These are phyloP conservation scores for Triops cancriformis DNA, from an alignment of 1,140 invertebrate genomes.

Conservation along the genomic window DNA sequence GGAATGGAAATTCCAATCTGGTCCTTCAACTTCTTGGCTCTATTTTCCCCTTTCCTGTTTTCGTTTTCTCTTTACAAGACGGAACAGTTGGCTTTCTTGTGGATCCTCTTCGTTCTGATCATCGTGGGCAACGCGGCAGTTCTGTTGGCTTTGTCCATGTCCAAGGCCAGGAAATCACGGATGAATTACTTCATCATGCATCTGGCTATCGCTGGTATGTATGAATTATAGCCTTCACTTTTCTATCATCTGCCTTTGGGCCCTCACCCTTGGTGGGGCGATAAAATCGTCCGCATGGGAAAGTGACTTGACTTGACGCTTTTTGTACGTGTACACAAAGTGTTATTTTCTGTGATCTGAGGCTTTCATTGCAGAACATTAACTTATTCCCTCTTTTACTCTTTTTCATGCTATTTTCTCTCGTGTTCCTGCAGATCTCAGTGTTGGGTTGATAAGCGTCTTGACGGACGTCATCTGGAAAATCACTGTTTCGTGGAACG, in stretches of 20 bases:
- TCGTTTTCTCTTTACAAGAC: slow-evolving; percentile 53
- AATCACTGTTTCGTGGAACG: slow-evolving; percentile 72
- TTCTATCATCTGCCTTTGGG: not conserved
- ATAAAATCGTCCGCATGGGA: not conserved
- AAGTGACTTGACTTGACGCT: not conserved
- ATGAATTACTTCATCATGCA: slow-evolving; percentile 98
- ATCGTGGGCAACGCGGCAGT: slow-evolving; percentile 82
- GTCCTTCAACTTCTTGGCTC: too few species aligned
- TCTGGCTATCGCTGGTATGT: slow-evolving; percentile 72
- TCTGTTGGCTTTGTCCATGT: slow-evolving; percentile 67
- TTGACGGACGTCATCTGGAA: slow-evolving; percentile 81
- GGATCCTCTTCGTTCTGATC: slow-evolving; percentile 77
- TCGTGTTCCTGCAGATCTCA: slow-evolving; percentile 55
- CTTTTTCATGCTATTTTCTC: slow-evolving; percentile 15
- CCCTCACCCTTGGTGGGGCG: not conserved
- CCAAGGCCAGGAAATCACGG: slow-evolving; percentile 73
- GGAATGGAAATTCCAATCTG: not conserved
- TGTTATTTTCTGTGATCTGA: not conserved
- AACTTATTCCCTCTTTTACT: slow-evolving; percentile 7
- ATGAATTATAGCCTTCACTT: slow-evolving; percentile 15
- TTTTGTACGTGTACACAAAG: too few species aligned
- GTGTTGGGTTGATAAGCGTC: slow-evolving; percentile 75
- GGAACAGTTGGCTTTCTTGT: slow-evolving; percentile 78
- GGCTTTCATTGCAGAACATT: slow-evolving; percentile 11
- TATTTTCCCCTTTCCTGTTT: slow-evolving; percentile 6